phyloP scores from a whole-genome alignment of 2,888 invertebrate species.

The Camponotus fellah region DNA sequence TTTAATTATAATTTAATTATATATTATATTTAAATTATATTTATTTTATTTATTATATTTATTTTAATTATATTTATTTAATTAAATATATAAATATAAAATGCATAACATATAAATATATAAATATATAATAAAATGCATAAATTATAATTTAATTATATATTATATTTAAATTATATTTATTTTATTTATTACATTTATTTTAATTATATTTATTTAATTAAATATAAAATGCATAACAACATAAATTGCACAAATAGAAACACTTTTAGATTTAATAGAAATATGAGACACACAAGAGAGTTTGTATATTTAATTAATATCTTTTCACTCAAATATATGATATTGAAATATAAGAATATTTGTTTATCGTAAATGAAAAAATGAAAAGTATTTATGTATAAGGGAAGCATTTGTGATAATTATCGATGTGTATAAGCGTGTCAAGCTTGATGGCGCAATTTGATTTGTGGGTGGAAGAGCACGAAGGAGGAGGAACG shows the following conservation, averaged over 20 bases:
- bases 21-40: no score
- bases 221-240: not conserved
- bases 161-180: no score
- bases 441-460: not conserved
- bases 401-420: not conserved
- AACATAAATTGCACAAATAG: not conserved
- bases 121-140: no score
- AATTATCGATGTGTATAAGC: slow-evolving; percentile 15
- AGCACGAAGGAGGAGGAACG: not conserved
- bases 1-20: no score
- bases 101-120: no score
- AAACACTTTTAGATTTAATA: not conserved
- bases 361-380: not conserved
- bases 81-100: no score
- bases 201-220: not conserved
- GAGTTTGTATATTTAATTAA: not conserved
- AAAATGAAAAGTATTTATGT: not conserved
- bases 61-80: no score
- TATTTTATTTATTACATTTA: no score
- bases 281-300: not conserved
- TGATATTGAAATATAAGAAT: not conserved
- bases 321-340: not conserved
- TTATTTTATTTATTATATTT: no score
- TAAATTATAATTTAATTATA: no score
- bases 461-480: slow-evolving; percentile 49